Evolutionary conservation across 2,888 invertebrate genomes (phyloP), one percentile per base, ranked within the genome.

Genomic region (Eupithecia tripunctaria): DNA sequence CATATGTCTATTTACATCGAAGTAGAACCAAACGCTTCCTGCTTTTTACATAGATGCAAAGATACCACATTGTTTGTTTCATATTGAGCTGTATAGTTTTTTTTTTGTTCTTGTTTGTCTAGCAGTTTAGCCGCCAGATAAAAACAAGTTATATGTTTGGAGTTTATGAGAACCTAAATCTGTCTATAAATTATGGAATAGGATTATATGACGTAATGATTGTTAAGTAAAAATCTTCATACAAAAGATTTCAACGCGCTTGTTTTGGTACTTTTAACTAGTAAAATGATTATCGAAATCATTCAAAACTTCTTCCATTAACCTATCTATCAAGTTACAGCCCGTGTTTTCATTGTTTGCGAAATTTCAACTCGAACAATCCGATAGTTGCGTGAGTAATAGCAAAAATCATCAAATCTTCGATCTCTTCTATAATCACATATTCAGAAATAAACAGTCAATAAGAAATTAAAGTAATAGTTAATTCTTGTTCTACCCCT

Each of bases 1-100:
- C 76, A 76, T 78, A 77, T 78, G 75, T 75, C 74, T 76, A 77
- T 78, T 80, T 76, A 79, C 76, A 79, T 76, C 71, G 72, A 72
- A 68, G 64, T 71, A 70, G 71, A 73, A 59, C 56, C 63, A 25
- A 38, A 67, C 62, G 63, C 75, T 74, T 75, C 73, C 73, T 76
- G 47, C 21, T 51, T 10, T 47, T 71, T 78, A 74, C 59, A 21
- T 64, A 64, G 25, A 21, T 21, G 36, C 12, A 14, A 14, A 38
- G 38, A 81, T 79, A 80, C 43, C 36, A 36, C 59, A 68, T 68
- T 66, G 66, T 73, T 38, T 7, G 38, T 43, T 67, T 63, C 25
- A 47, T 66, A 66, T 47, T 43, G 63, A 64, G 63, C n/a, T 59
- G 47, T 43, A 47, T 25, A 1, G 29, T 63, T 70, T 29, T 56